Conservation (phyloP, 2,888 invertebrate species). For the Lissonota sp. region DNA sequence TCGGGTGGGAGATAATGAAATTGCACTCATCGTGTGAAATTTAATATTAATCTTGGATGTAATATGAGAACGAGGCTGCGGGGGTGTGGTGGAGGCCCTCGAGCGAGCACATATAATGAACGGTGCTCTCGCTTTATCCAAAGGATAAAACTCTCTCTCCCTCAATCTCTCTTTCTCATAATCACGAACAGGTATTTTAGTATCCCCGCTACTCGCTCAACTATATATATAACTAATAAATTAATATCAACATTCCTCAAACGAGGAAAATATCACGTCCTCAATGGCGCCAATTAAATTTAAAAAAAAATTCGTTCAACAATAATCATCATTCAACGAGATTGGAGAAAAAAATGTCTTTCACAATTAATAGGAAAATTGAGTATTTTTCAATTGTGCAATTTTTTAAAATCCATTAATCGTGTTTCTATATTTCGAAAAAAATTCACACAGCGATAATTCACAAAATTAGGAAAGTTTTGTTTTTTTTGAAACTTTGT, state of each 20-base stretch:
- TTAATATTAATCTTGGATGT: constrained; percentile 82
- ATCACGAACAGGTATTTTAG: constrained; percentile 23
- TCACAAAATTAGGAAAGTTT: too few relatives aligned
- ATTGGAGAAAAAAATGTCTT: too few relatives aligned
- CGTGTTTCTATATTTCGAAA: too few relatives aligned
- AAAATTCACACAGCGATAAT: too few relatives aligned
- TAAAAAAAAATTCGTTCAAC: constrained; percentile 24
- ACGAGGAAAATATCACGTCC: constrained; percentile 24
- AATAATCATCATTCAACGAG: constrained; percentile 1
- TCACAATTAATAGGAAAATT: too few relatives aligned
- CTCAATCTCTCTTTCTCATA: constrained; percentile 2
- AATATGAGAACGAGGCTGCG: constrained; percentile 75
- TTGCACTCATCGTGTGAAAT: constrained; percentile 82
- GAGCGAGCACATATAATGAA: constrained; percentile 45
- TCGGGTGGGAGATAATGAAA: constrained; percentile 78
- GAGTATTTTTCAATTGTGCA: too few relatives aligned
- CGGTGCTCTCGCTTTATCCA: constrained; percentile 47
- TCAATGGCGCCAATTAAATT: constrained; percentile 27
- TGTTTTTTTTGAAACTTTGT: too few relatives aligned
- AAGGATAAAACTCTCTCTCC: background rate
- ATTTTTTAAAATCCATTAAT: too few relatives aligned
- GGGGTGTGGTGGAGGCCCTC: constrained; percentile 22
- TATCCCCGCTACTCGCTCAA: background rate
- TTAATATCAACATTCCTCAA: constrained; percentile 50
- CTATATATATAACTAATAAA: constrained; percentile 40